Evolutionary conservation across 23 tunicate species (phyloP), one percentile per base, ranked within the genome.

Genomic region (Halocynthia roretzi): DNA sequence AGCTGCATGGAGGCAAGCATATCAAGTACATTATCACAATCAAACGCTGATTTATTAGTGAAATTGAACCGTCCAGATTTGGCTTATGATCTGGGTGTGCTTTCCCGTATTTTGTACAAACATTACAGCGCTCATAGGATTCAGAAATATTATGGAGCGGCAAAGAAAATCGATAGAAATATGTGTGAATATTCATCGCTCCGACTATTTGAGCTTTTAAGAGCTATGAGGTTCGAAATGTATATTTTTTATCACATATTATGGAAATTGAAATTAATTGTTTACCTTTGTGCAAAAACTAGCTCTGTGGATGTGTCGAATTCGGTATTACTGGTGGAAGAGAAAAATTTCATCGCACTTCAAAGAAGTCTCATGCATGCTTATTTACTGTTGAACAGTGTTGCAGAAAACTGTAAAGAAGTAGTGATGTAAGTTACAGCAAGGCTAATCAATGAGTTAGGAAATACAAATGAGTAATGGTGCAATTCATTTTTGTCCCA

Each of bases 111-210:
- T 14, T 17, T 74, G 9, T 74, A 74, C 78, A 74, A 74, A 54
- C 17, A 74, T 48, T 49, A 48, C 21, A 53, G 78, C 8, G 78
- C 78, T 8, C 78, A 74, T 56, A 62, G 78, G 18, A 15, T 44
- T 54, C 49, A 53, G 21, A 74, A 74, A n/a, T 74, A 74, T 74
- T 74, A 54, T 48, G 64, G 56, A 54, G 78, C 78, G 19, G 10
- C 56, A 18, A 74, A 74, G 21, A 74, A 74, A 74, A 54, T 74
- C 8, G 64, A 74, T 54, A 62, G 78, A 12, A 62, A 74, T 48
- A 74, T 74, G 78, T 54, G 56, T 48, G 78, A 74, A 74, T 74
- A 54, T 15, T 15, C 71, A 67, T 65, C 70, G 31, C 70, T 65
- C 70, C 22, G 31, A 48, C 70, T 65, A 0, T 15, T 15, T 9